These are phyloP conservation scores for Aleiodes leptofemur DNA, from an alignment of 2,888 invertebrate genomes.

Conservation along the genomic window DNA sequence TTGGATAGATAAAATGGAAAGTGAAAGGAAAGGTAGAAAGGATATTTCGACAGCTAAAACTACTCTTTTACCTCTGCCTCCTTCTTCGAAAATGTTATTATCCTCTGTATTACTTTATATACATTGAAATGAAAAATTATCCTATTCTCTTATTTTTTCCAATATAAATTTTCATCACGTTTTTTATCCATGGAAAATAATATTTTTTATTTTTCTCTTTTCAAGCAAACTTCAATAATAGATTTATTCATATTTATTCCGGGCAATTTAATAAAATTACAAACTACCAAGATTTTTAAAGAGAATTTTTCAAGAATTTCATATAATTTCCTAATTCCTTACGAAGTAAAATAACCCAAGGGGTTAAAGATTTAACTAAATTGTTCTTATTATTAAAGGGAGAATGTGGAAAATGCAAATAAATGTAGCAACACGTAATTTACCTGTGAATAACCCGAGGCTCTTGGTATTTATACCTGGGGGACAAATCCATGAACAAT, in stretches of 20 bases:
- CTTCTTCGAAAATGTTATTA: constrained; percentile 38
- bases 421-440: constrained; percentile 56
- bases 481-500: constrained; percentile 4
- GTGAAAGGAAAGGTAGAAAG: constrained; percentile 75
- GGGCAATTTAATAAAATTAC: neutral
- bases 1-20: constrained; percentile 74
- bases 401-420: constrained; percentile 23
- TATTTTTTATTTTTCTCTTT: too few species aligned
- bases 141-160: too few species aligned
- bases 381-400: constrained; percentile 11
- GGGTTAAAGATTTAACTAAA: constrained; percentile 21
- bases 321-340: constrained; percentile 17
- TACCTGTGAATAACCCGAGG: constrained; percentile 42
- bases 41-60: constrained; percentile 60
- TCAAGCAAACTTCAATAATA: too few species aligned
- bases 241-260: constrained; percentile 12
- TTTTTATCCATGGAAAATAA: too few species aligned
- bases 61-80: constrained; percentile 40
- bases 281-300: neutral
- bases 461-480: constrained; percentile 28
- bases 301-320: neutral
- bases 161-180: too few species aligned
- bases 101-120: constrained; percentile 1
- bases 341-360: constrained; percentile 3
- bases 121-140: neutral